Evolutionary conservation across 1,140 invertebrate genomes (phyloP), one percentile per base, ranked within the genome.

Genomic region (Drosophila chauvacae): DNA sequence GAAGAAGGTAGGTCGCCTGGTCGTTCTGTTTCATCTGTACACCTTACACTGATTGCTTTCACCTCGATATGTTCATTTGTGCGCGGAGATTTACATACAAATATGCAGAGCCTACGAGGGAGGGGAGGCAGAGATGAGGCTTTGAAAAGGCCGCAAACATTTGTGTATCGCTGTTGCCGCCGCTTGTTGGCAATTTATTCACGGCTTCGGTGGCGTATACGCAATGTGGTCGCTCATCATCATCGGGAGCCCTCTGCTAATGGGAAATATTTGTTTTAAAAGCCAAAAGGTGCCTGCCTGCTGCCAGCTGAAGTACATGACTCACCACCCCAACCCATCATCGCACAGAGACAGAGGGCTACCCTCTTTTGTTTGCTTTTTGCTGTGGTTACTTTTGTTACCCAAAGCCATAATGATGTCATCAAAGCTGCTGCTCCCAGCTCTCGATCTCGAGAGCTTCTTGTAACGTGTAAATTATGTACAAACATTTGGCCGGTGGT

Each of bases 231-330:
- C 76, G 61, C 65, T 65, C 68, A 69, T 51, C 68, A 69, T 51
- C 75, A 69, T 41, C 33, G 62, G 60, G 39, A 68, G 76, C 70
- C 64, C 47, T 20, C 77, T 64, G 78, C 77, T 88, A 88, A 88
- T 90, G 85, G 85, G 81, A 90, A 90, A 85, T 88, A 90, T 90
- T 79, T 84, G 85, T 90, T 85, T 90, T 73, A 81, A 90, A 88
- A 81, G 85, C 81, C 82, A 88, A 90, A 73, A 88, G 85, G 85
- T 85, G 76, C 56, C 56, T 85, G 76, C 56, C 56, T 39, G 53
- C 53, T 39, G 68, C 39, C 56, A 50, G 60, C 39, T 45, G 18
- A 55, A 41, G 62, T 60, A 77, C 73, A 73, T 78, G 85, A 88
- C 77, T 90, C 53, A 39, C 53, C 53, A 23, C 20, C 28, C 77